Percentiles rank a stretch among this genome's conserved stretches.
These are phyloP conservation scores for Tachystola acroxantha DNA, from an alignment of 2,888 invertebrate species.

Conservation along the genomic window DNA sequence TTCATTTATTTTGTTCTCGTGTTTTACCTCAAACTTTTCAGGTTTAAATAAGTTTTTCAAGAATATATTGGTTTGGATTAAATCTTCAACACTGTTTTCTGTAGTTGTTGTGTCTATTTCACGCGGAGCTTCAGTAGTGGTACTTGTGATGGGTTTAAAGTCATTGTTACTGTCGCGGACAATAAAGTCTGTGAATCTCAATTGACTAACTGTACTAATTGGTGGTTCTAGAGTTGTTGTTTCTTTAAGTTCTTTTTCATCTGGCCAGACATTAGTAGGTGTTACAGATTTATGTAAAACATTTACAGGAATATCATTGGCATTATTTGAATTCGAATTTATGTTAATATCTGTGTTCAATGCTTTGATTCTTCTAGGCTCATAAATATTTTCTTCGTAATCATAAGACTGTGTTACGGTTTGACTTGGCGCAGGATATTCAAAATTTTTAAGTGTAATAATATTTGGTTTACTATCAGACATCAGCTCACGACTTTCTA, in stretches of 20 bases:
- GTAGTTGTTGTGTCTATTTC: constrained; percentile 26
- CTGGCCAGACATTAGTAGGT: constrained; percentile 18
- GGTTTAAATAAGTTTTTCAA: constrained; percentile 47
- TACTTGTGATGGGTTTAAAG: constrained; percentile 33
- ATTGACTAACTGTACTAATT: constrained; percentile 17
- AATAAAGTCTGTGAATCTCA: constrained; percentile 35
- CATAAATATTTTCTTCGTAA: constrained; percentile 42
- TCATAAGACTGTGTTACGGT: constrained; percentile 48
- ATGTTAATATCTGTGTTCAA: constrained; percentile 16
- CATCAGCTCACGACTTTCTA: constrained; percentile 9
- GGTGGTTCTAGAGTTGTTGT: constrained; percentile 22
- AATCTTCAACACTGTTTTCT: constrained; percentile 32
- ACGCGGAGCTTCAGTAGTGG: constrained; percentile 18
- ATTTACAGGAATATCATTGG: constrained; percentile 20
- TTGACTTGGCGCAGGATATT: constrained; percentile 36
- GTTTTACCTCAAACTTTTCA: constrained; percentile 21
- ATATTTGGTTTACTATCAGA: constrained; percentile 29
- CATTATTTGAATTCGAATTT: constrained; percentile 13
- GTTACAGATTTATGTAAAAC: constrained; percentile 18
- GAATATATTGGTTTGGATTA: constrained; percentile 55
- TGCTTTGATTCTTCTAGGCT: constrained; percentile 31
- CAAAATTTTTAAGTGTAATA: constrained; percentile 41
- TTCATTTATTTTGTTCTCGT: constrained; percentile 17
- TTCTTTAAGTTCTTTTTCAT: constrained; percentile 23
- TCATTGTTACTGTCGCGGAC: constrained; percentile 28